Evolutionary conservation across 2,797 vertebrate genomes (phyloP).

Genomic region (Salarias fasciatus): DNA sequence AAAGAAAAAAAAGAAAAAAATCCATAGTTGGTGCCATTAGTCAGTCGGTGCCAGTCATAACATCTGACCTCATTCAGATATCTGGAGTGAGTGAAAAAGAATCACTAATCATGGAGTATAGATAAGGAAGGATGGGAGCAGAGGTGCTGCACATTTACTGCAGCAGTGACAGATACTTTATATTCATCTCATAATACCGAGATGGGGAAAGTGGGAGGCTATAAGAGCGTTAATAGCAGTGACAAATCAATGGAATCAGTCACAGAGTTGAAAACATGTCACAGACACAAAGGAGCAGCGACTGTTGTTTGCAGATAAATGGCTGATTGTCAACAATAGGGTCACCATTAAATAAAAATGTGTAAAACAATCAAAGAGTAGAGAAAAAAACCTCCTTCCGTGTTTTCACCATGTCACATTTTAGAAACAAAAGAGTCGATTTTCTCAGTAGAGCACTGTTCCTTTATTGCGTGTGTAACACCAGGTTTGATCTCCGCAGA

Average conservation of each 20-base stretch:
- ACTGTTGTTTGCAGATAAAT: conserved; percentile 26
- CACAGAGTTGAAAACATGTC: conserved; percentile 18
- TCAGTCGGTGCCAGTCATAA: no score
- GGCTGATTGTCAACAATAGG: conserved; percentile 1
- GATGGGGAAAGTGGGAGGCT: not conserved
- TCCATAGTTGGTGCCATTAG: not conserved
- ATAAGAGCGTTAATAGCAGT: conserved; percentile 27
- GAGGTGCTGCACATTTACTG: no score
- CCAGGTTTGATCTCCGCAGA: conserved; percentile 36
- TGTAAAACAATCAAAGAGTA: conserved; percentile 5
- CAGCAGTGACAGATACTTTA: not conserved
- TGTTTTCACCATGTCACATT: conserved; percentile 4
- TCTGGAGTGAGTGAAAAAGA: not conserved
- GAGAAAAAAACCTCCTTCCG: not conserved
- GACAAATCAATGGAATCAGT: conserved; percentile 19
- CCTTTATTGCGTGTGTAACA: conserved; percentile 17
- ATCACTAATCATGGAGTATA: not conserved
- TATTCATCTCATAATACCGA: conserved; percentile 5
- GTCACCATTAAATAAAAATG: conserved; percentile 18
- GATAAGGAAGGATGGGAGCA: not conserved
- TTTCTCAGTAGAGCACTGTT: conserved; percentile 25
- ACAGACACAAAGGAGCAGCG: conserved; percentile 25
- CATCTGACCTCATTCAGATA: no score
- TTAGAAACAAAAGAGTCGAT: conserved; percentile 14
- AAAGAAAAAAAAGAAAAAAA: not conserved